A percentile compares a stretch with the other conserved stretches of the same genome.
Conservation (phyloP, 2,888 invertebrate species). For the Xylocampa areola region DNA sequence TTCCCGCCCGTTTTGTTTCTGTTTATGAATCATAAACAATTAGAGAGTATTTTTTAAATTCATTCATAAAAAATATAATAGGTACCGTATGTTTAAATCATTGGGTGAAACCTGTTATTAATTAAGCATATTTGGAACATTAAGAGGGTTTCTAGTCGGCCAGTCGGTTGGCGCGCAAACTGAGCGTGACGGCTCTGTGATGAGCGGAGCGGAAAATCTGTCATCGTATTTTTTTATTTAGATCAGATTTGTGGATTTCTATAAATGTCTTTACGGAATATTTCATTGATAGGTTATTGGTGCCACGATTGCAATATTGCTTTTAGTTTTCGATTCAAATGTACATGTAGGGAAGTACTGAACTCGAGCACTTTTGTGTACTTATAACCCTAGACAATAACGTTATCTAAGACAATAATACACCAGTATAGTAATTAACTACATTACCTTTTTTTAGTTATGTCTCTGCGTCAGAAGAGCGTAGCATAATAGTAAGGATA, state of each 20-base stretch:
- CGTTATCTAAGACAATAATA: too few species aligned
- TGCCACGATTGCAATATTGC: too few species aligned
- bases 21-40: conserved; percentile 14
- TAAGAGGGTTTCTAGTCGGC: conserved; percentile 45
- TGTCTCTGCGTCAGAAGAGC: too few species aligned
- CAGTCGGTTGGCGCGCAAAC: conserved; percentile 56
- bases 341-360: too few species aligned
- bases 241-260: conserved; percentile 2
- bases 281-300: too few species aligned
- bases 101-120: conserved; percentile 57
- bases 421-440: too few species aligned
- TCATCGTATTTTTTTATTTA: conserved; percentile 12
- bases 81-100: conserved; percentile 44
- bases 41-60: conserved; percentile 29
- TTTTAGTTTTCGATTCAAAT: too few species aligned
- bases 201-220: conserved; percentile 49
- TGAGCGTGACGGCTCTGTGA: conserved; percentile 58
- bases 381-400: too few species aligned
- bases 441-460: too few species aligned
- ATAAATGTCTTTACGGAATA: neutral
- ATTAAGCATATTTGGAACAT: conserved; percentile 49
- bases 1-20: neutral
- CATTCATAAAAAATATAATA: conserved; percentile 24
- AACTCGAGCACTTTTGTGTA: too few species aligned
- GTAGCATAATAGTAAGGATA: too few species aligned